Percentiles rank a stretch among this genome's conserved stretches.
Evolutionary conservation across 2,888 invertebrate species (phyloP).

Genomic region (Patella depressa): DNA sequence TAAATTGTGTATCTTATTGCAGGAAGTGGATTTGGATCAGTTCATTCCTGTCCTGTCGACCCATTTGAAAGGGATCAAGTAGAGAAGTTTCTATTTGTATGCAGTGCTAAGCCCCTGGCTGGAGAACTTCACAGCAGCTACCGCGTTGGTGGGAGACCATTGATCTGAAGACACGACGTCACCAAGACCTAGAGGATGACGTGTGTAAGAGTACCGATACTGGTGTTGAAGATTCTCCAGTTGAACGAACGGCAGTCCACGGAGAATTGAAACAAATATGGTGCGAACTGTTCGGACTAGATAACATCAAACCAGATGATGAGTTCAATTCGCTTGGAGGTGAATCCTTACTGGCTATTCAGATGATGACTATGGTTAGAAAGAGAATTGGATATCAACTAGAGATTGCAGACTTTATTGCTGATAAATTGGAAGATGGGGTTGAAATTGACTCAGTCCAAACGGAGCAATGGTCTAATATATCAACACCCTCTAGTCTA

Average conservation of each 20-base stretch:
- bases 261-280: conserved; percentile 22
- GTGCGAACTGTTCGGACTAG: conserved; percentile 19
- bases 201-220: neutral
- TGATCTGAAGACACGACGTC: neutral
- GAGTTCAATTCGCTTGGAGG: conserved; percentile 22
- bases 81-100: neutral
- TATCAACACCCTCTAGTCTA: neutral
- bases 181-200: neutral
- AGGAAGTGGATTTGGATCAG: conserved; percentile 1
- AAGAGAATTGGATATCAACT: conserved; percentile 22
- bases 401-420: conserved; percentile 20
- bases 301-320: conserved; percentile 19
- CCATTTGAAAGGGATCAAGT: conserved; percentile 1
- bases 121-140: neutral
- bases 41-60: neutral
- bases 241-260: conserved; percentile 12
- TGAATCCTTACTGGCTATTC: conserved; percentile 24
- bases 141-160: conserved; percentile 4
- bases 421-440: neutral
- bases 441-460: neutral
- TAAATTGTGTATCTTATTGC: neutral
- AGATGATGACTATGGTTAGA: conserved; percentile 24
- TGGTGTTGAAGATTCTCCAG: neutral
- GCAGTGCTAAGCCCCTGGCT: neutral
- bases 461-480: neutral